These are phyloP conservation scores for Chaetorhynchus papuensis DNA, from an alignment of 2,113 vertebrate genomes.

Conservation along the genomic window DNA sequence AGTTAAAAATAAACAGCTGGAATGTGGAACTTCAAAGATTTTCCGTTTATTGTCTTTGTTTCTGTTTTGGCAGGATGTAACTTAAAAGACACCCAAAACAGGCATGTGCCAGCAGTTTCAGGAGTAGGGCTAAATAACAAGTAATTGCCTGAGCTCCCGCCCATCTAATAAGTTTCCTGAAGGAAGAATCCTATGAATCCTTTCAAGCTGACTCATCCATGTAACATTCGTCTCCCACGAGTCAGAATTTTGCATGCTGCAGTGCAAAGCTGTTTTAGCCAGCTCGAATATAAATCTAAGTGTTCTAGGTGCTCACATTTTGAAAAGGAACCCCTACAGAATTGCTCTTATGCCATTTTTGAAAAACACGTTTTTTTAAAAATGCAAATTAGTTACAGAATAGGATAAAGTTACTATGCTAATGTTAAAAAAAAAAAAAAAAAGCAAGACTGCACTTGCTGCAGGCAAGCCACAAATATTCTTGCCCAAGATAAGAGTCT, in stretches of 20 bases:
- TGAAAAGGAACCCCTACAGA: background rate
- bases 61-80: constrained; percentile 2
- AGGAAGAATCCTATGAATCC: background rate
- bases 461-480: background rate
- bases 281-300: background rate
- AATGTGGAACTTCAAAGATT: constrained; percentile 20
- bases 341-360: background rate
- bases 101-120: background rate
- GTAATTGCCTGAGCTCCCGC: background rate
- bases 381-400: background rate
- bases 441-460: background rate
- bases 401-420: background rate
- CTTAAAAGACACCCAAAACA: background rate
- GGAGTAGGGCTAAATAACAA: background rate
- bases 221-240: background rate
- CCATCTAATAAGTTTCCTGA: background rate
- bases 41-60: constrained; percentile 35
- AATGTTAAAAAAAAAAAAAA: background rate
- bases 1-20: constrained; percentile 48
- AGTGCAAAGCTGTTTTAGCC: background rate
- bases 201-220: background rate
- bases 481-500: background rate
- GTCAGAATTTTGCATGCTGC: background rate
- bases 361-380: background rate
- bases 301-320: background rate